These are phyloP conservation scores for Drosophila aff. DNA, from an alignment of 1,140 invertebrate genomes.

Conservation along the genomic window DNA sequence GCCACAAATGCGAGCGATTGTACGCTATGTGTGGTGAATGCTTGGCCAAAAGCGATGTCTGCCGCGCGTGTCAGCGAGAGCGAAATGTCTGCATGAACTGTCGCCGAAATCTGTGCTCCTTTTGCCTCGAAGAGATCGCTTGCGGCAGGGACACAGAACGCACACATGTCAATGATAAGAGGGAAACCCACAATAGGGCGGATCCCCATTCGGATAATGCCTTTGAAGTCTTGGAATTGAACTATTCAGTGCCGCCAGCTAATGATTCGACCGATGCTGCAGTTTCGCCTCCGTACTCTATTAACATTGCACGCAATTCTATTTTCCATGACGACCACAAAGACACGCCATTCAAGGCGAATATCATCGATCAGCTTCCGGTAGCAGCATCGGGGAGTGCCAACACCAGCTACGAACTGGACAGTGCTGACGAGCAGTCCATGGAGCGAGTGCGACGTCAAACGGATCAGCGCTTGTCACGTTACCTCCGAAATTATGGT, in stretches of 20 bases:
- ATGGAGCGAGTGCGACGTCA: conserved; percentile 70
- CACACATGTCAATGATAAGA: conserved; percentile 67
- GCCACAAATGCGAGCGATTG: conserved; percentile 74
- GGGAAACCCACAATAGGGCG: conserved; percentile 1
- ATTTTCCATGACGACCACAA: conserved; percentile 71
- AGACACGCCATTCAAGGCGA: conserved; percentile 56
- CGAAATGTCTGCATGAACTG: conserved; percentile 81
- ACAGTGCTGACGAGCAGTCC: conserved; percentile 67
- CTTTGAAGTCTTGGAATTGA: conserved; percentile 71
- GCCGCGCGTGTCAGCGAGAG: conserved; percentile 70
- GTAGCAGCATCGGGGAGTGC: conserved; percentile 47
- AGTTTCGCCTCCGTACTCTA: conserved; percentile 65
- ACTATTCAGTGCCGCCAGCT: conserved; percentile 47
- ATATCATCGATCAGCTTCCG: conserved; percentile 55
- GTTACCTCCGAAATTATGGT: conserved; percentile 79
- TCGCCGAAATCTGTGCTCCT: conserved; percentile 70
- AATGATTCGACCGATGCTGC: conserved; percentile 27
- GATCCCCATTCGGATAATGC: conserved; percentile 36
- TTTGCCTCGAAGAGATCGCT: conserved; percentile 78
- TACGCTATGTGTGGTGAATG: conserved; percentile 73
- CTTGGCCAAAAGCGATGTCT: conserved; percentile 69
- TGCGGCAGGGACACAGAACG: conserved; percentile 67
- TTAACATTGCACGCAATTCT: conserved; percentile 74
- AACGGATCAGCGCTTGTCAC: conserved; percentile 67
- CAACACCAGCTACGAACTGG: conserved; percentile 68